Conservation (phyloP, 2,888 invertebrate species). For the Ceramica pisi region DNA sequence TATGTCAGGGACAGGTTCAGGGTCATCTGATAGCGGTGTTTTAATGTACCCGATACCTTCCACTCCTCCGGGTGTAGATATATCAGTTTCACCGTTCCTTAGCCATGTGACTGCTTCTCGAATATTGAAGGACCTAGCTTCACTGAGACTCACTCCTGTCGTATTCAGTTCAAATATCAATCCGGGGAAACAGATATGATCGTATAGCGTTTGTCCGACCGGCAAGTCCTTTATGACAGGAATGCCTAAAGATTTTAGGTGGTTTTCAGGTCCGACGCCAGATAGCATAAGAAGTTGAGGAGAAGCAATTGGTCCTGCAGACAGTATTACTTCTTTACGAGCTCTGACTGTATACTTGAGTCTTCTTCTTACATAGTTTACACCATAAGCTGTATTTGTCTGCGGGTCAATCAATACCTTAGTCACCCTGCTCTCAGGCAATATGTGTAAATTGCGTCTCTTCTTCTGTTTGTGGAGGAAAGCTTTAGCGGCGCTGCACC, state of each 20-base stretch:
- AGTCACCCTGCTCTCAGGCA: slow-evolving; percentile 92
- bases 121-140: slow-evolving; percentile 71
- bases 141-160: slow-evolving; percentile 80
- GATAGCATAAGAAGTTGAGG: slow-evolving; percentile 97
- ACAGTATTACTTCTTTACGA: slow-evolving; percentile 95
- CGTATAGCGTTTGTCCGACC: slow-evolving; percentile 92
- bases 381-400: slow-evolving; percentile 92
- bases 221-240: slow-evolving; percentile 92
- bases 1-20: slow-evolving; percentile 92
- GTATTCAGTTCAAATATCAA: slow-evolving; percentile 83
- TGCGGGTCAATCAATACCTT: slow-evolving; percentile 92
- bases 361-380: slow-evolving; percentile 91
- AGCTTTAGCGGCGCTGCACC: slow-evolving; percentile 92
- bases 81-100: slow-evolving; percentile 82
- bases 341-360: slow-evolving; percentile 89
- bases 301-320: slow-evolving; percentile 96
- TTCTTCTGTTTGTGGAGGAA: slow-evolving; percentile 91
- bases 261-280: slow-evolving; percentile 91
- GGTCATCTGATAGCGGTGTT: slow-evolving; percentile 89
- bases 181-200: slow-evolving; percentile 91
- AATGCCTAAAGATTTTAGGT: slow-evolving; percentile 89
- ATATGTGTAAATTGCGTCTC: slow-evolving; percentile 92
- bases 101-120: slow-evolving; percentile 76
- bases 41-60: slow-evolving; percentile 93
- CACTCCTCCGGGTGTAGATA: slow-evolving; percentile 92